Conservation (phyloP, 2,797 vertebrate species). For the Dendrocincla tyrannina region DNA sequence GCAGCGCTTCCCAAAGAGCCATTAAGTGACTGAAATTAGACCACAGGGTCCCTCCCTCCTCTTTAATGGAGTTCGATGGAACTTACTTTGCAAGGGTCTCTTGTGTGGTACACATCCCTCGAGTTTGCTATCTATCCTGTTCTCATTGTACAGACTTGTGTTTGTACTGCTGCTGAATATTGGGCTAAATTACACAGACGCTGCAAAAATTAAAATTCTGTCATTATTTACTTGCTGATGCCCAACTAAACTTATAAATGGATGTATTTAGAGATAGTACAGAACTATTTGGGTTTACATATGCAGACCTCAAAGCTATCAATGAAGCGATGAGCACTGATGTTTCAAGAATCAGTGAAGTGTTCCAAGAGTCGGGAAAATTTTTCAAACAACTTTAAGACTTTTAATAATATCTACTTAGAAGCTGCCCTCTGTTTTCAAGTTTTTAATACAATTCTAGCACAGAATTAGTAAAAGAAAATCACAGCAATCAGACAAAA, state of each 20-base stretch:
- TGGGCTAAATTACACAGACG: background rate
- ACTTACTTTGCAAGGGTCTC: background rate
- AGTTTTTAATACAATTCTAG: background rate
- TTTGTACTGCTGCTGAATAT: background rate
- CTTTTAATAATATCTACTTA: background rate
- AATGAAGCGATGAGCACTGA: rapidly evolving
- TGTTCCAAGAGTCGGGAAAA: background rate
- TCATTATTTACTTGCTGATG: background rate
- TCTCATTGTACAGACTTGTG: background rate
- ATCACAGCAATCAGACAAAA: background rate
- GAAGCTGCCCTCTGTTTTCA: background rate
- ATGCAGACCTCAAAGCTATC: background rate
- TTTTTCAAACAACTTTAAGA: background rate
- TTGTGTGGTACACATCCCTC: background rate
- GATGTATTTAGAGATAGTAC: background rate
- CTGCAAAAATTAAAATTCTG: background rate
- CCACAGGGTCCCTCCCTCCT: background rate
- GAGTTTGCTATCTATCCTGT: background rate
- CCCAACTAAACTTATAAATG: background rate
- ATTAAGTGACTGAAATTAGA: background rate
- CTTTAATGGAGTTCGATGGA: background rate
- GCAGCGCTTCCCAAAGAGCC: background rate
- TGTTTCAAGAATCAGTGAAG: background rate
- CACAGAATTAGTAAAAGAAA: background rate
- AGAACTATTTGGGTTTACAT: background rate